A percentile compares a stretch with the other conserved stretches of the same genome.
These are phyloP conservation scores for Micromesistius poutassou DNA, from an alignment of 2,797 vertebrate species.

Conservation along the genomic window DNA sequence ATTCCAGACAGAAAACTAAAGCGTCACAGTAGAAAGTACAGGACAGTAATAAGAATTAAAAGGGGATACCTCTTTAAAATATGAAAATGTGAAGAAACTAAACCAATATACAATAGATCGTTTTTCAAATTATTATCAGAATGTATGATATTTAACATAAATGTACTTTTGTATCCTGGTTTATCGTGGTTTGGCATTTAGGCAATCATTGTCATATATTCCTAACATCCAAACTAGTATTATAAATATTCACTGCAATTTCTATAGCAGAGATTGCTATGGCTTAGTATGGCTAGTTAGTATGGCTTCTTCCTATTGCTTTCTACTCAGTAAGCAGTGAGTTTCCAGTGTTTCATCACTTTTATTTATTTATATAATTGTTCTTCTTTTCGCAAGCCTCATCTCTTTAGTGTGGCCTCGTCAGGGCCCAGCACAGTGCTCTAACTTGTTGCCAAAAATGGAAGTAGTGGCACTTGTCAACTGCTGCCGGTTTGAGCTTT, in stretches of 20 bases:
- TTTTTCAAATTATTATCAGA: not conserved
- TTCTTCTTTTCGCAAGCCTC: too few relatives aligned
- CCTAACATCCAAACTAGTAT: not conserved
- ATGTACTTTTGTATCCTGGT: too few relatives aligned
- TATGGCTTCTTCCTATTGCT: too few relatives aligned
- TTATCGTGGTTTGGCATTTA: not conserved
- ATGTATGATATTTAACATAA: not conserved
- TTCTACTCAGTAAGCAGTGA: too few relatives aligned
- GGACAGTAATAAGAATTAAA: not conserved
- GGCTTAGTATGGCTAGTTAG: too few relatives aligned
- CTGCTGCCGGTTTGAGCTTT: too few relatives aligned
- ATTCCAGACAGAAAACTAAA: not conserved
- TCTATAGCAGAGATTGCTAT: not conserved
- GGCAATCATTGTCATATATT: not conserved
- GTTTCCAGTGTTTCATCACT: too few relatives aligned
- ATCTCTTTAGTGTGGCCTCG: too few relatives aligned
- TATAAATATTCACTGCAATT: not conserved
- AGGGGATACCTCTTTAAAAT: not conserved
- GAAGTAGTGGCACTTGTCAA: too few relatives aligned
- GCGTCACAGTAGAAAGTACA: not conserved
- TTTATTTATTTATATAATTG: too few relatives aligned
- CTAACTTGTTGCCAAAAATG: too few relatives aligned
- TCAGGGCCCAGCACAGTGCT: too few relatives aligned
- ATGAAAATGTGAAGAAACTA: not conserved
- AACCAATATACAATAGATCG: not conserved